A percentile compares a stretch with the other conserved stretches of the same genome.
These are phyloP conservation scores for Caradrina clavipalpis DNA, from an alignment of 2,888 invertebrate genomes.

Conservation along the genomic window DNA sequence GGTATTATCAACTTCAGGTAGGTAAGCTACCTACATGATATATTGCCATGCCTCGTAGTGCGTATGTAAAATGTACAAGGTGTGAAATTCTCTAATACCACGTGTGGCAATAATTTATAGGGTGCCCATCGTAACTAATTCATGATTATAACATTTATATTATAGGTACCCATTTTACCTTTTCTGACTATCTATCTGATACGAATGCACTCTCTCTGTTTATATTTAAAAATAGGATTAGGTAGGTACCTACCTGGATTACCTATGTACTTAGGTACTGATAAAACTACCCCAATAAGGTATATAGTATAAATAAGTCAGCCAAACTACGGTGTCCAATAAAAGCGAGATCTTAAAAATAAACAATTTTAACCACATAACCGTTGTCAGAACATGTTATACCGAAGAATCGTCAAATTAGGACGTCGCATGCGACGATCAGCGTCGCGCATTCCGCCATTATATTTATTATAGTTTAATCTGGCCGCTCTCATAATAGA, in stretches of 20 bases:
- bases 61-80: background rate
- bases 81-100: slow-evolving; percentile 1
- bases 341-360: too few relatives aligned
- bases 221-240: too few relatives aligned
- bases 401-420: slow-evolving; percentile 19
- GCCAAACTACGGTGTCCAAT: background rate
- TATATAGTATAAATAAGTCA: too few relatives aligned
- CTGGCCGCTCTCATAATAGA: slow-evolving; percentile 65
- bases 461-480: slow-evolving; percentile 55
- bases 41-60: background rate
- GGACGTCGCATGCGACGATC: slow-evolving; percentile 8
- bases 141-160: slow-evolving; percentile 16
- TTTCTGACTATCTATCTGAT: too few relatives aligned
- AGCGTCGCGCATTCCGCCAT: slow-evolving; percentile 44
- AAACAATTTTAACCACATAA: background rate
- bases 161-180: slow-evolving; percentile 1
- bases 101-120: slow-evolving; percentile 1
- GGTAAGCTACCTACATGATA: too few relatives aligned
- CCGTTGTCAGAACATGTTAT: background rate
- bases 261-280: too few relatives aligned
- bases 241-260: too few relatives aligned
- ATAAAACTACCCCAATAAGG: too few relatives aligned
- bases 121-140: slow-evolving; percentile 7
- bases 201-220: too few relatives aligned
- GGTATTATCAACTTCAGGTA: too few relatives aligned